Conservation (phyloP, 2,888 invertebrate genomes). For the Neoascia interrupta region DNA sequence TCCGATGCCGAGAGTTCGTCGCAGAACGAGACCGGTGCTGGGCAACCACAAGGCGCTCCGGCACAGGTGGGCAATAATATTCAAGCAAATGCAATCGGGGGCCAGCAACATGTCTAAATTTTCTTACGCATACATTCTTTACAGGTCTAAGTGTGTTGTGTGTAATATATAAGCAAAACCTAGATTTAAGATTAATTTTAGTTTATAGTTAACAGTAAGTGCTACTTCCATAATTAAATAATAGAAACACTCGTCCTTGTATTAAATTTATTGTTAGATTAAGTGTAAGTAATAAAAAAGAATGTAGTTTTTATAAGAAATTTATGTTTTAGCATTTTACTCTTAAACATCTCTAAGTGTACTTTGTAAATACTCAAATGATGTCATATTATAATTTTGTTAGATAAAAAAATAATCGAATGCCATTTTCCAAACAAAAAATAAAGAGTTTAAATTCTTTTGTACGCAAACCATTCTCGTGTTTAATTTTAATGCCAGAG, state of each 20-base stretch:
- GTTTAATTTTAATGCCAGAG: too few relatives aligned
- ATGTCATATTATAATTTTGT: conserved; percentile 26
- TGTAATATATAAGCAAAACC: conserved; percentile 30
- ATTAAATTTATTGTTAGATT: conserved; percentile 13
- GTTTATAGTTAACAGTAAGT: conserved; percentile 6
- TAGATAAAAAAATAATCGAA: conserved; percentile 7
- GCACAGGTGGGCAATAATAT: conserved; percentile 78
- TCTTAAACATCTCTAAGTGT: conserved; percentile 12
- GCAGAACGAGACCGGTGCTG: conserved; percentile 73
- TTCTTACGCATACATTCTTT: conserved; percentile 63
- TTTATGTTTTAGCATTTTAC: neutral
- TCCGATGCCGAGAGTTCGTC: conserved; percentile 79
- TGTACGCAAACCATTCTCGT: conserved; percentile 43
- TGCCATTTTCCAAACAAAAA: conserved; percentile 5
- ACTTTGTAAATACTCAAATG: conserved; percentile 16
- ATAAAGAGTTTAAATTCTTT: conserved; percentile 44
- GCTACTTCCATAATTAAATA: conserved; percentile 38
- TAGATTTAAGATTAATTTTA: neutral
- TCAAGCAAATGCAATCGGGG: conserved; percentile 68
- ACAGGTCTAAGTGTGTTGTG: conserved; percentile 62
- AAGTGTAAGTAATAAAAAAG: conserved; percentile 9
- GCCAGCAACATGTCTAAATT: conserved; percentile 71
- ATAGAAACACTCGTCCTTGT: conserved; percentile 2
- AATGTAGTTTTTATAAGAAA: conserved; percentile 44
- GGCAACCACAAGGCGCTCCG: conserved; percentile 72